phyloP scores from a whole-genome alignment of 2,888 invertebrate species.

The Caenorhabditis afra region DNA sequence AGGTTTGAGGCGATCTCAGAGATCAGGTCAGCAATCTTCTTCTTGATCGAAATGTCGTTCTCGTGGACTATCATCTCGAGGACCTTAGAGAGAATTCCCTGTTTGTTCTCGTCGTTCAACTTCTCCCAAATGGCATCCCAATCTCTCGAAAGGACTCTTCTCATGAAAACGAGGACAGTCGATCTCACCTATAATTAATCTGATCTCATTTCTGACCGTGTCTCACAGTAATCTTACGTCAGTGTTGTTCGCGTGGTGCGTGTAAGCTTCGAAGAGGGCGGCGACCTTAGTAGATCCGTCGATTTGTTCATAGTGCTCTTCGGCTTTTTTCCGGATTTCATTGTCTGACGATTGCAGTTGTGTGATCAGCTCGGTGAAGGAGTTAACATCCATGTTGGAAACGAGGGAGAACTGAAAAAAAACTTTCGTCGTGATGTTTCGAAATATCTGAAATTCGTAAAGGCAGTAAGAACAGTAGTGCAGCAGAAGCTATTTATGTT shows the following conservation, averaged over 20 bases:
- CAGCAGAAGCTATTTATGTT: background rate
- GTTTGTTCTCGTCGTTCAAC: constrained; percentile 89
- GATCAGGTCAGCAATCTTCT: constrained; percentile 64
- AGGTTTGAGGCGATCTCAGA: constrained; percentile 61
- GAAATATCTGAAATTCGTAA: too few species aligned
- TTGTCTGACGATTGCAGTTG: constrained; percentile 59
- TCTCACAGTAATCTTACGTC: constrained; percentile 65
- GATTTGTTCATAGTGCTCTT: constrained; percentile 59
- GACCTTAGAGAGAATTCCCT: constrained; percentile 48
- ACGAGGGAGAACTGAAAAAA: background rate
- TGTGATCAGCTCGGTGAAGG: constrained; percentile 56
- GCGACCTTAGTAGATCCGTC: constrained; percentile 54
- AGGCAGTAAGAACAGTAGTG: background rate
- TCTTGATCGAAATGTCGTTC: constrained; percentile 47
- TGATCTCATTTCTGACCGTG: background rate
- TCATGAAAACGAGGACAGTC: constrained; percentile 94
- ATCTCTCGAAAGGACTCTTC: constrained; percentile 89
- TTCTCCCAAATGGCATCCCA: constrained; percentile 88
- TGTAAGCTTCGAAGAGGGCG: constrained; percentile 71
- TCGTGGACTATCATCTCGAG: constrained; percentile 59
- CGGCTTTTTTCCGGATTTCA: constrained; percentile 55
- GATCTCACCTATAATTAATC: constrained; percentile 85
- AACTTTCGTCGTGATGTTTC: too few species aligned
- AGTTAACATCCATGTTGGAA: constrained; percentile 52
- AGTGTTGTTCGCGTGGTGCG: constrained; percentile 51